Conservation (phyloP, 2,113 vertebrate species). For the Odocoileus hemionus region DNA sequence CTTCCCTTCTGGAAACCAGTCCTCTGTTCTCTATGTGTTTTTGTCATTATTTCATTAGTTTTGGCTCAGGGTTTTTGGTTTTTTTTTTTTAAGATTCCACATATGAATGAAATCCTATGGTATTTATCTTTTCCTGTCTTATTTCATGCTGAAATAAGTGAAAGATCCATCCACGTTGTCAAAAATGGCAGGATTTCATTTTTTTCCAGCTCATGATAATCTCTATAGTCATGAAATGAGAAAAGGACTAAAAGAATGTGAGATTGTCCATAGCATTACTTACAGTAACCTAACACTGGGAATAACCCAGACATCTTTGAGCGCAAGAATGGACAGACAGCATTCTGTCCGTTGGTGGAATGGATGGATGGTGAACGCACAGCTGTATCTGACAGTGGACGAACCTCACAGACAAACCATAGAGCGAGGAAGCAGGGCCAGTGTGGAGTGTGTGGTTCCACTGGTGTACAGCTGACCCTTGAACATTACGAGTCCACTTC, state of each 20-base stretch:
- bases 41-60: neutral
- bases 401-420: rapidly evolving
- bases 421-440: neutral
- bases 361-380: rapidly evolving
- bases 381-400: rapidly evolving
- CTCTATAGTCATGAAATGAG: neutral
- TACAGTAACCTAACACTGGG: neutral
- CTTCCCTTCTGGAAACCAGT: neutral
- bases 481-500: neutral
- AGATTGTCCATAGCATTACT: neutral
- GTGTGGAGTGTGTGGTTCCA: rapidly evolving
- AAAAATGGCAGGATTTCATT: neutral
- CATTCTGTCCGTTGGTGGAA: rapidly evolving
- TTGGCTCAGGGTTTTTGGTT: rapidly evolving
- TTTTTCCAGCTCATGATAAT: neutral
- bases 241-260: no score
- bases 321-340: neutral
- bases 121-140: neutral
- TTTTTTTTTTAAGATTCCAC: neutral
- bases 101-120: neutral
- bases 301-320: neutral
- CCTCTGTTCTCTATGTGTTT: neutral
- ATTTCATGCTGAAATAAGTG: neutral
- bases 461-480: neutral
- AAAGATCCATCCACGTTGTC: neutral